These are phyloP conservation scores for Drepana arcuata DNA, from an alignment of 1,140 invertebrate species.

Conservation along the genomic window DNA sequence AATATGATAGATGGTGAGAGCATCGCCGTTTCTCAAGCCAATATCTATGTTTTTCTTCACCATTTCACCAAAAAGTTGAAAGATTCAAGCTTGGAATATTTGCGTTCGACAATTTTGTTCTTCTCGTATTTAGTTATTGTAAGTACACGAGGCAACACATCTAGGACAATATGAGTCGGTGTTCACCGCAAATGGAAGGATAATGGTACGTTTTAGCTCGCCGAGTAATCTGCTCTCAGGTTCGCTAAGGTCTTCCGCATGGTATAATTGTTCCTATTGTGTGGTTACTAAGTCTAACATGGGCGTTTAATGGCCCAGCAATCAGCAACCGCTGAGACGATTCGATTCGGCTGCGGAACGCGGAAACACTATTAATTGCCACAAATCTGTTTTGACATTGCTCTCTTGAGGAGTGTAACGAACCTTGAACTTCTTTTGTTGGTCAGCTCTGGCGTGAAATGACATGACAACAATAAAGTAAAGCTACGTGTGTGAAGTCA, in stretches of 20 bases:
- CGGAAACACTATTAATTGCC: constrained; percentile 24
- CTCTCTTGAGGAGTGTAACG: constrained; percentile 19
- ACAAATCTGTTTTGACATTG: constrained; percentile 19
- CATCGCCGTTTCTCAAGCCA: no score
- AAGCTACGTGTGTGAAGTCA: no score
- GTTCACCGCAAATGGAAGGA: constrained; percentile 3
- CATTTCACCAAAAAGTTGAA: no score
- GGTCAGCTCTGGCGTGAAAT: constrained; percentile 21
- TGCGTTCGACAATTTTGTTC: no score
- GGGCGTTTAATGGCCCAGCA: constrained; percentile 43
- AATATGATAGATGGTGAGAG: no score
- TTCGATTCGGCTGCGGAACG: constrained; percentile 30
- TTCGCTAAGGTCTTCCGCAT: constrained; percentile 20
- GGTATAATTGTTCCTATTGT: constrained; percentile 23
- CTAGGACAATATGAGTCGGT: no score
- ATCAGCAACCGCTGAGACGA: constrained; percentile 24
- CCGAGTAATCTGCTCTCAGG: constrained; percentile 7
- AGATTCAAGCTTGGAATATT: no score
- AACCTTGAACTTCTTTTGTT: constrained; percentile 37
- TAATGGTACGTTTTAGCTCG: constrained; percentile 4
- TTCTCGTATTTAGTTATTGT: no score
- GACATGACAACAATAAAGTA: constrained; percentile 4
- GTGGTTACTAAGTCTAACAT: constrained; percentile 33
- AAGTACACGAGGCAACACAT: no score
- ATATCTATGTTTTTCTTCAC: neutral